Evolutionary conservation across 2,797 vertebrate species (phyloP).

Genomic region (Alca torda): DNA sequence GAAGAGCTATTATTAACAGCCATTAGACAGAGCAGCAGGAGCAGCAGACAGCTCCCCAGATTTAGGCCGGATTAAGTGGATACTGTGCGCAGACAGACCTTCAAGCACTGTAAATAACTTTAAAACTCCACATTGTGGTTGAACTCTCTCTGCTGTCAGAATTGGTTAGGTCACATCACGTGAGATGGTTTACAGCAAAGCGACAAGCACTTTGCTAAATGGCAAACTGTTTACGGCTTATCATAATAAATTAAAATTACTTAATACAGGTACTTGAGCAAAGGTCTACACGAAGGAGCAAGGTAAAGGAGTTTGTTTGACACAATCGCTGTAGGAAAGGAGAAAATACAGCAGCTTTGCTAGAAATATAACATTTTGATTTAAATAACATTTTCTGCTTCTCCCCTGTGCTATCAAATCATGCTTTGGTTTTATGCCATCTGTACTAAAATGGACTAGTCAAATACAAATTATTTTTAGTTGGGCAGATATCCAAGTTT

Average conservation of each 20-base stretch:
- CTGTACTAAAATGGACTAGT: neutral
- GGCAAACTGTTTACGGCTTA: neutral
- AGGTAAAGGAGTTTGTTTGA: neutral
- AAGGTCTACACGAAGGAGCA: neutral
- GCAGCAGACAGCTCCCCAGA: constrained; percentile 41
- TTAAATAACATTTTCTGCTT: neutral
- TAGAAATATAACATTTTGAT: neutral
- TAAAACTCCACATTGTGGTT: constrained; percentile 42
- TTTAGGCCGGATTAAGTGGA: constrained; percentile 68
- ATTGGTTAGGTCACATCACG: constrained; percentile 33
- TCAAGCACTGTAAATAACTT: constrained; percentile 67
- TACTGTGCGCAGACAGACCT: constrained; percentile 44
- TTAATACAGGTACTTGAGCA: neutral
- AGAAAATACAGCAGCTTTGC: neutral
- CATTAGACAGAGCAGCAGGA: constrained; percentile 46
- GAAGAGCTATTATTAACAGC: constrained; percentile 72
- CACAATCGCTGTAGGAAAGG: neutral
- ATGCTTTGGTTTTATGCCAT: neutral
- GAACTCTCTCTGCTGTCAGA: constrained; percentile 64
- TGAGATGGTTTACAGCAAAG: constrained; percentile 44
- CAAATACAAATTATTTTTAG: neutral
- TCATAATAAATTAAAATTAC: constrained; percentile 55
- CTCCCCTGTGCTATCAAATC: neutral
- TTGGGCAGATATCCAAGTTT: neutral
- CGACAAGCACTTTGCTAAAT: constrained; percentile 63